Conservation (phyloP, 2,797 vertebrate genomes). For the Kryptopterus vitreolus region DNA sequence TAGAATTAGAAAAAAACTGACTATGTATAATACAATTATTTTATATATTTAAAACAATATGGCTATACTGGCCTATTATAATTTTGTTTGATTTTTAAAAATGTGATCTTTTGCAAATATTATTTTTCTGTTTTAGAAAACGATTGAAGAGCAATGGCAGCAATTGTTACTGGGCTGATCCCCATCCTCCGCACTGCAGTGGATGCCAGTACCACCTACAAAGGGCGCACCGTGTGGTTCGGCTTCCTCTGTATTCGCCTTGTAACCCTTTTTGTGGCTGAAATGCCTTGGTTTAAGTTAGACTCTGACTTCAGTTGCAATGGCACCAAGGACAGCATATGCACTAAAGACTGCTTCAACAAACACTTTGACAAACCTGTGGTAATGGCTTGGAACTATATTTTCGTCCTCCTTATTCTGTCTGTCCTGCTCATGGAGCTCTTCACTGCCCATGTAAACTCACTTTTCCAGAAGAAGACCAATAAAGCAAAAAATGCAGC, state of each 20-base stretch:
- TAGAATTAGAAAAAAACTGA: not conserved
- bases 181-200: slow-evolving; percentile 66
- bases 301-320: slow-evolving; percentile 60
- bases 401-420: slow-evolving; percentile 57
- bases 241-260: slow-evolving; percentile 62
- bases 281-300: slow-evolving; percentile 63
- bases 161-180: slow-evolving; percentile 66
- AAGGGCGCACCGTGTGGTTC: slow-evolving; percentile 63
- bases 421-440: slow-evolving; percentile 64
- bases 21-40: not conserved
- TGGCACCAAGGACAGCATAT: slow-evolving; percentile 12
- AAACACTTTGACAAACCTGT: slow-evolving; percentile 54
- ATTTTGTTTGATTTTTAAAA: not conserved
- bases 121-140: not conserved
- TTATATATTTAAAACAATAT: not conserved
- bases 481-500: slow-evolving; percentile 5
- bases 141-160: slow-evolving; percentile 49
- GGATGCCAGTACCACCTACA: slow-evolving; percentile 62
- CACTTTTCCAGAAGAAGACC: slow-evolving; percentile 43
- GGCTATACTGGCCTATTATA: not conserved
- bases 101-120: not conserved
- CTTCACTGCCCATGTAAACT: slow-evolving; percentile 57
- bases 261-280: slow-evolving; percentile 59
- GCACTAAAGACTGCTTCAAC: slow-evolving; percentile 58
- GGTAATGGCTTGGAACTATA: slow-evolving; percentile 63